Conservation (phyloP, 2,888 invertebrate genomes). For the Piscicola geometra region DNA sequence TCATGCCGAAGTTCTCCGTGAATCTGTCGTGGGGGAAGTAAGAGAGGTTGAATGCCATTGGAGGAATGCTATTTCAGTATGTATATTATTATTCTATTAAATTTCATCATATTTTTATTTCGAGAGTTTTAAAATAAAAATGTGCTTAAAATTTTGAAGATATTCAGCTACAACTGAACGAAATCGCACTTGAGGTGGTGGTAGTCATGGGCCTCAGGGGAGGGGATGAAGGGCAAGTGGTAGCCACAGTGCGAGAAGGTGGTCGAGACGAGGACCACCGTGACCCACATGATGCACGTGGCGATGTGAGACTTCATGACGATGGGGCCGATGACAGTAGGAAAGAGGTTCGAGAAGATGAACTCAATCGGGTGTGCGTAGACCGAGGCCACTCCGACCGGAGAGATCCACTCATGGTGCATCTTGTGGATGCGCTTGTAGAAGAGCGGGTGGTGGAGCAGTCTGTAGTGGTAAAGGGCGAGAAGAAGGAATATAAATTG, state of each 20-base stretch:
- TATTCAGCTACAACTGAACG: no score
- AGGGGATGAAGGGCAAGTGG: slow-evolving; percentile 77
- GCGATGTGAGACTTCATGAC: slow-evolving; percentile 63
- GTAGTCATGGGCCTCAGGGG: slow-evolving; percentile 80
- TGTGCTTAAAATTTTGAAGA: no score
- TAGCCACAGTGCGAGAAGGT: slow-evolving; percentile 79
- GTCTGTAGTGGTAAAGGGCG: slow-evolving; percentile 58
- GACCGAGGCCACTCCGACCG: slow-evolving; percentile 74
- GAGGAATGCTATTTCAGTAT: no score
- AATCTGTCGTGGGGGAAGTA: slow-evolving; percentile 62
- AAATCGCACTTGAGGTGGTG: slow-evolving; percentile 73
- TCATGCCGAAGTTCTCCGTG: slow-evolving; percentile 76
- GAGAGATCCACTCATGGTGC: slow-evolving; percentile 83
- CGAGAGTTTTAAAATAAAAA: no score
- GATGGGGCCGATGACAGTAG: slow-evolving; percentile 65
- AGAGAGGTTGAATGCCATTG: no score
- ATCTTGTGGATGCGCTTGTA: slow-evolving; percentile 79
- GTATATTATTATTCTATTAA: no score
- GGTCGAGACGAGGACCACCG: slow-evolving; percentile 71
- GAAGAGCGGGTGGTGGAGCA: slow-evolving; percentile 69
- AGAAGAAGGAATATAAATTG: no score
- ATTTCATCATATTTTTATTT: no score
- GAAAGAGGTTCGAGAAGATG: slow-evolving; percentile 71
- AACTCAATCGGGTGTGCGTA: slow-evolving; percentile 75
- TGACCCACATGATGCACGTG: slow-evolving; percentile 68